Evolutionary conservation across 1,140 invertebrate genomes (phyloP), one percentile per base, ranked within the genome.

Genomic region (Drosophila bocqueti): DNA sequence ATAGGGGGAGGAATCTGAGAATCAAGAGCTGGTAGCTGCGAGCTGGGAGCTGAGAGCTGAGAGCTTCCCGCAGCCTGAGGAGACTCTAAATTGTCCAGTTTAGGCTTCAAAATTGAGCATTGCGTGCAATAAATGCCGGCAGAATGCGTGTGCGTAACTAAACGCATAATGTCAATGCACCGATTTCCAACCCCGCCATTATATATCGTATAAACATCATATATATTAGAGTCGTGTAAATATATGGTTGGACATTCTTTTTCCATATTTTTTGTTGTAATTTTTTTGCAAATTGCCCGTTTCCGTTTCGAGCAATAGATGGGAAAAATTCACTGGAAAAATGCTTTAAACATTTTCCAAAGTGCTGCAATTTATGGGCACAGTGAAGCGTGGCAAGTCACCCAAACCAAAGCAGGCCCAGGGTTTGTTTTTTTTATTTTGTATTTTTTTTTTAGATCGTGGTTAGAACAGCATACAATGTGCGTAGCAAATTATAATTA

Each of bases 161-260:
- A 90, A 90, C 85, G 81, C 76, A 90, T 85, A 90, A 90, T 90
- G 79, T 82, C 85, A 90, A 82, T 90, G 85, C 54, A 84, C 77
- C 72, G 49, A 60, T 75, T 66, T 65, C 45, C 36, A 68, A 68
- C 24, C 38, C 61, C 43, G 49, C 57, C 31, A 18, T 55, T 40
- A 36, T 15, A 21, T 42, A 42, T 42, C 36, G 26, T 21, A 59
- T 21, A n/a, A 34, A 18, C 55, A 59, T 60, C 61, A 40, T 42
- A 61, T 64, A 26, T 64, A 47, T 63, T 54, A 57, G 46, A 13
- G 24, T 13, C 49, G 49, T 59, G 29, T 43, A 65, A 65, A 65
- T 65, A 38, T 29, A 60, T 46, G 63, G 29, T 65, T 59, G 29
- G 24, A 47, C 36, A 50, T 57, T 55, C 34, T 24, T 38, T 38